Conservation (phyloP, 2,888 invertebrate species). For the Lasiommata megera region DNA sequence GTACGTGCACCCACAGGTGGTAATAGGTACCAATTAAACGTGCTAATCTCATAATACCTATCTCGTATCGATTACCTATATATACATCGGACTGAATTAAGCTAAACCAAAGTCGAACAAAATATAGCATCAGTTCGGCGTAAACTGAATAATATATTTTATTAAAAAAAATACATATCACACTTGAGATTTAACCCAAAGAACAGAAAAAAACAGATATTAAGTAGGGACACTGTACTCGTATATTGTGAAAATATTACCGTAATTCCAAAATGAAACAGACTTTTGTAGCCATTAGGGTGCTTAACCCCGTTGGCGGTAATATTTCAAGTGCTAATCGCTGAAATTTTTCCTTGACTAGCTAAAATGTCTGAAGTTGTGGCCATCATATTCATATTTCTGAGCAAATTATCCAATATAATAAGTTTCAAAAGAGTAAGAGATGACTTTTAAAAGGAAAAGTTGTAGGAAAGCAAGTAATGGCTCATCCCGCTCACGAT, state of each 20-base stretch:
- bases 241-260: background rate
- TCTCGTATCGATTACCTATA: no score
- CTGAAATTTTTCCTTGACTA: constrained; percentile 57
- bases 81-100: no score
- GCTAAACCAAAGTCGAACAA: no score
- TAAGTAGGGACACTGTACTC: no score
- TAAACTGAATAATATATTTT: no score
- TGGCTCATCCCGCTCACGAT: constrained; percentile 79
- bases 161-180: no score
- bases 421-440: constrained; percentile 78
- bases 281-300: constrained; percentile 32
- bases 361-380: constrained; percentile 72
- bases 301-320: constrained; percentile 55
- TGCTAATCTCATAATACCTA: no score
- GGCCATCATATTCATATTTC: constrained; percentile 76
- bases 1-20: no score
- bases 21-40: no score
- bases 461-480: constrained; percentile 77
- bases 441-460: constrained; percentile 80
- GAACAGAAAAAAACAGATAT: no score
- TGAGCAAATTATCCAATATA: constrained; percentile 75
- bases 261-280: constrained; percentile 2
- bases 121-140: no score
- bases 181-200: no score
- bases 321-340: constrained; percentile 67